Base-by-base conservation (phyloP, 1,140 invertebrate species). In the Lepidurus arcticus region DNA sequence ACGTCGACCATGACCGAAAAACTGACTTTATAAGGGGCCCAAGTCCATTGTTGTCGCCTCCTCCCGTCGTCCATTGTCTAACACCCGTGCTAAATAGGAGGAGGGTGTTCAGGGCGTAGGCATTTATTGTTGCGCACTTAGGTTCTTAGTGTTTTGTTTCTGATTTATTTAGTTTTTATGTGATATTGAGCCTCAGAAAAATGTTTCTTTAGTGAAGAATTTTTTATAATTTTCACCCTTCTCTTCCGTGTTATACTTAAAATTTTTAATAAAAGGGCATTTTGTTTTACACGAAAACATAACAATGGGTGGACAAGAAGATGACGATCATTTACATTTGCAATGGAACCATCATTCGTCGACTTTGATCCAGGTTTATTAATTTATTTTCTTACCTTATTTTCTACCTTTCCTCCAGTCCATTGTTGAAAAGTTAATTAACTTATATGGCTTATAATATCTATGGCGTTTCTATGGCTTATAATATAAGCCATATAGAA, bases 31-130 rank as follows among this genome's bases (percentile, higher is more conserved):
- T 1, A 16, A 11, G 21, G 13, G 53, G 16, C 9, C 45, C 53
- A 65, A 65, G 53, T 65, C 21, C 53, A 65, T 65, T 65, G 53
- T 65, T 65, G 53, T 65, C 53, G 53, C 21, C 53, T n/a, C 53
- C 13, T 65, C n/a, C 53, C 53, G 53, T 34, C 34, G 34, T 34
- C 34, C 53, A 65, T 65, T 65, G 53, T 65, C 53, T 65, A 21
- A 34, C 34, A 34, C 34, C 34, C 53, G 53, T n/a, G 13, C 53
- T 21, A 65, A 65, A 65, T n/a, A 65, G 53, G 53, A 65, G 53
- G 53, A 13, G 53, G 53, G 53, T 13, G 53, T 7, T 65, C 16
- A 65, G 53, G 53, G 53, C 53, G 53, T 65, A 21, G 53, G 53
- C 53, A 65, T 21, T 21, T 21, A 65, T 65, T 65, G 53, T 65